Percentiles rank a stretch among this genome's conserved stretches.
phyloP scores from a whole-genome alignment of 2,113 vertebrate genomes.

The Artemisiospiza belli region DNA sequence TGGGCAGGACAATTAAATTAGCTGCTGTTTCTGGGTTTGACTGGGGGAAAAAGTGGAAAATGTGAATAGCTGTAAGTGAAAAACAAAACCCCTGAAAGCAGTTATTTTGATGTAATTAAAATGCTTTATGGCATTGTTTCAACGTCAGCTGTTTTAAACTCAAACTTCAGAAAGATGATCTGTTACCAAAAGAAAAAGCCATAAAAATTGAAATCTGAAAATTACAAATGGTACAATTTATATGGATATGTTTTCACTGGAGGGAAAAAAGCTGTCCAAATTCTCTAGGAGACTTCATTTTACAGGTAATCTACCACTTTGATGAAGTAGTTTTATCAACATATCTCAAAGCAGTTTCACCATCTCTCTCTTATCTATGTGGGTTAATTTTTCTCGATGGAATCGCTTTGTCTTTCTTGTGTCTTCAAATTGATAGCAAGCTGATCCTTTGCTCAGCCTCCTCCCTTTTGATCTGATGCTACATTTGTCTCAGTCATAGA shows the following conservation, averaged over 20 bases:
- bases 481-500: constrained; percentile 59
- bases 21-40: not conserved
- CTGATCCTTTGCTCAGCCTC: constrained; percentile 33
- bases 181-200: not conserved
- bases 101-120: not conserved
- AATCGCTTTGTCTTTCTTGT: constrained; percentile 60
- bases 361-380: constrained; percentile 24
- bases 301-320: not conserved
- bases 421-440: constrained; percentile 48
- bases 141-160: not conserved
- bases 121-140: not conserved
- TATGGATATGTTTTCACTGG: not conserved
- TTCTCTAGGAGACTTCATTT: not conserved
- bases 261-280: not conserved
- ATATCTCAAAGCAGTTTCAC: not conserved
- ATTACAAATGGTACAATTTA: not conserved
- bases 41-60: not conserved
- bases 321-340: not conserved
- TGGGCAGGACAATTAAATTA: not conserved
- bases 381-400: constrained; percentile 55
- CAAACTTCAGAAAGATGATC: not conserved
- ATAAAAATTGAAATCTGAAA: not conserved
- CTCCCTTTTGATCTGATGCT: constrained; percentile 65
- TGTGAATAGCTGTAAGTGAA: not conserved
- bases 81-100: not conserved